phyloP scores from a whole-genome alignment of 2,888 invertebrate species.

The Tetragonula carbonaria region DNA sequence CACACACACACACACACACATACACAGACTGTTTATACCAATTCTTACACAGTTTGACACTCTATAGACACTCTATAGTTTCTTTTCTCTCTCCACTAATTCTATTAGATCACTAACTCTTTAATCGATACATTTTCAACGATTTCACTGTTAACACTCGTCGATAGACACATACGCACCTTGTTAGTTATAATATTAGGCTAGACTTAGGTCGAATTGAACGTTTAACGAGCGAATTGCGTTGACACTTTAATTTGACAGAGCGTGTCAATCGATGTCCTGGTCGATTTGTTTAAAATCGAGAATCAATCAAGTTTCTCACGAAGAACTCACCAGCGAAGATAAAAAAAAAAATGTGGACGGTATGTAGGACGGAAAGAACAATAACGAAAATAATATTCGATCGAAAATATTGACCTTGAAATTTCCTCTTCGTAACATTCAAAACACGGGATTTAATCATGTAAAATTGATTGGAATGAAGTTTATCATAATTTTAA shows the following conservation, averaged over 20 bases:
- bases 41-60: not conserved
- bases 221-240: not conserved
- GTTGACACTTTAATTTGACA: not conserved
- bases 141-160: not conserved
- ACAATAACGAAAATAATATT: too few relatives aligned
- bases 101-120: not conserved
- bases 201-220: constrained; percentile 1
- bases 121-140: not conserved
- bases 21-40: not conserved
- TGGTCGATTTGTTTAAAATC: not conserved
- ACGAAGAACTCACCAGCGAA: too few relatives aligned
- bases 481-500: too few relatives aligned
- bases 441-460: too few relatives aligned
- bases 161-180: constrained; percentile 13
- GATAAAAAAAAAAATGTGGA: too few relatives aligned
- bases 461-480: too few relatives aligned
- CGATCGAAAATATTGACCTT: too few relatives aligned
- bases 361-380: too few relatives aligned
- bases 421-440: too few relatives aligned
- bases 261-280: not conserved
- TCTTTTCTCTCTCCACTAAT: not conserved
- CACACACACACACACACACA: not conserved
- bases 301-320: too few relatives aligned
- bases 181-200: not conserved
- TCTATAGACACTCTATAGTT: too few relatives aligned